Conservation (phyloP, 2,113 vertebrate species). For the Phocoena sinus region DNA sequence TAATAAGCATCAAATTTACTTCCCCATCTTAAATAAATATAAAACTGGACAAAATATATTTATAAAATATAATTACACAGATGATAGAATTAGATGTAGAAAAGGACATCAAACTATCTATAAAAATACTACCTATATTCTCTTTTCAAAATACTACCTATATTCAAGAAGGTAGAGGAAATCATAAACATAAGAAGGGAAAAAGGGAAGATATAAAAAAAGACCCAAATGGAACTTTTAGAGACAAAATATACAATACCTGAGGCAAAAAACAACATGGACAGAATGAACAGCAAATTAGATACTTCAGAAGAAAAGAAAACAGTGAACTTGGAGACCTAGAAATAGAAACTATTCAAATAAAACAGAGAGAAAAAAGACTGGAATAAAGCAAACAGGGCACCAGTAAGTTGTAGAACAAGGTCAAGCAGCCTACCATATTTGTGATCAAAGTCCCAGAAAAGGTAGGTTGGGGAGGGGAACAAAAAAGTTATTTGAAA, state of each 20-base stretch:
- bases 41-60: neutral
- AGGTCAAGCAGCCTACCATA: neutral
- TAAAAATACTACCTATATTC: neutral
- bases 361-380: neutral
- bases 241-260: neutral
- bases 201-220: neutral
- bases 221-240: neutral
- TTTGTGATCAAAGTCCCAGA: neutral
- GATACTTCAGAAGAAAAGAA: neutral
- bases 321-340: neutral
- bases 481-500: neutral
- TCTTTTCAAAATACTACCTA: neutral
- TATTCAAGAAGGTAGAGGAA: neutral
- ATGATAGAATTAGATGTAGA: neutral
- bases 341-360: neutral
- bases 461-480: neutral
- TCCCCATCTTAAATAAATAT: neutral
- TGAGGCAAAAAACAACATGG: neutral
- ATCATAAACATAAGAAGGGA: neutral
- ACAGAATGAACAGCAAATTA: neutral
- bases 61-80: neutral
- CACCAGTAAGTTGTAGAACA: neutral
- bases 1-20: neutral
- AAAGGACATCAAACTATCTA: neutral
- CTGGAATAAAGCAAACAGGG: neutral